These are phyloP conservation scores for Drosophila ironensis DNA, from an alignment of 1,140 invertebrate species.

Conservation along the genomic window DNA sequence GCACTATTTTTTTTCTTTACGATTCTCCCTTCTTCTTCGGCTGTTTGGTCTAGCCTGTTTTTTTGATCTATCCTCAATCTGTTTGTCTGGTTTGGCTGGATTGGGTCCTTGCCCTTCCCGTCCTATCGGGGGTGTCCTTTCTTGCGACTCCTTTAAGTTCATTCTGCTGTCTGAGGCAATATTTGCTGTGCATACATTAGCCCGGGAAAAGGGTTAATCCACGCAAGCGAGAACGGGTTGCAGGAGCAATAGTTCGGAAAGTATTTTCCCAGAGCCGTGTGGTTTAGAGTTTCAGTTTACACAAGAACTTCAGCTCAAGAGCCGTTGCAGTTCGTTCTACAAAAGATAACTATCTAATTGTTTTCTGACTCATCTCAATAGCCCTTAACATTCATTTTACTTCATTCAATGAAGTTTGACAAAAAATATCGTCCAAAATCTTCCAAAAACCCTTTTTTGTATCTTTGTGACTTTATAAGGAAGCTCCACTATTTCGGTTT, in stretches of 20 bases:
- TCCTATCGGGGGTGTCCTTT: slow-evolving; percentile 3
- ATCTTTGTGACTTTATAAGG: too few species aligned
- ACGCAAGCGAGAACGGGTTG: slow-evolving; percentile 12
- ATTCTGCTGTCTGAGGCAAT: slow-evolving; percentile 72
- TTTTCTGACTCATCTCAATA: too few species aligned
- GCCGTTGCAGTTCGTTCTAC: too few species aligned
- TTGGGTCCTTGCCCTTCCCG: background rate
- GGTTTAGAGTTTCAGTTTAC: slow-evolving; percentile 15
- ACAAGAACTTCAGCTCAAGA: slow-evolving; percentile 5
- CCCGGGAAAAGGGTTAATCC: slow-evolving; percentile 26
- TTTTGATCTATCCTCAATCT: slow-evolving; percentile 34
- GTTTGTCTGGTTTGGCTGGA: slow-evolving; percentile 57
- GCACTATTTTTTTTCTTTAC: slow-evolving; percentile 12
- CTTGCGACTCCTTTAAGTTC: slow-evolving; percentile 42
- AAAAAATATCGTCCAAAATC: too few species aligned
- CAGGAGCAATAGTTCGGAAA: background rate
- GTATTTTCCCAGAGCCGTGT: background rate
- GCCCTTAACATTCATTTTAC: too few species aligned
- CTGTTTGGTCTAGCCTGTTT: slow-evolving; percentile 36
- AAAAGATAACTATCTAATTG: too few species aligned
- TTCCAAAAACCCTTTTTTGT: too few species aligned
- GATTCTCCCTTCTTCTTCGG: background rate
- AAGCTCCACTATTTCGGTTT: too few species aligned
- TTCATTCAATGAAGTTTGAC: too few species aligned
- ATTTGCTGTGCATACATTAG: slow-evolving; percentile 79